Evolutionary conservation across 2,888 invertebrate genomes (phyloP), one percentile per base, ranked within the genome.

Genomic region (Caenorhabditis wallacei): DNA sequence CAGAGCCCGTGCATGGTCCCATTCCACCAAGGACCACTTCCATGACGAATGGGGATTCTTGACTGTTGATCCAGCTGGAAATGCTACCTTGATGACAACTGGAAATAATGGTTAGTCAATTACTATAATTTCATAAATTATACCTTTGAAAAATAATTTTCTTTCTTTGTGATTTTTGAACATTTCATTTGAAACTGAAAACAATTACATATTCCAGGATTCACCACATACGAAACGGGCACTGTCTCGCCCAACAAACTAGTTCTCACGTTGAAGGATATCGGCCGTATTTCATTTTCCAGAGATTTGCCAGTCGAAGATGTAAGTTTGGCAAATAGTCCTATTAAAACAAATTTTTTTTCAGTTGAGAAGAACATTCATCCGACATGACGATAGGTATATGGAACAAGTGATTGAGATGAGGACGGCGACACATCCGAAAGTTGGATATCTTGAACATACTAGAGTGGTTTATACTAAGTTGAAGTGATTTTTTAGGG

Each of bases 1-100:
- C 75, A 92, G 92, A 40, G 92, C 92, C 24, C 88, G 91, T 57
- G 91, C 92, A 5, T 92, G 92, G 92, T 92, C 92, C 2, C 92
- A 92, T 80, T 91, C 92, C 57, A 92, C 92, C n/a, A 92, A 92
- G 80, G 92, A 92, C 70, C 92, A 92, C 76, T 92, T 92, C 83
- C 92, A 92, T 84, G 92, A 92, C 72, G 92, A 92, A 81, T 92
- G 91, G 91, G 92, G 92, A 72, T 92, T 90, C 87, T 69, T 92
- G 51, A 92, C 92, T 0, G 90, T 89, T 10, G 91, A 92, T 69
- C 83, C 84, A 61, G 84, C 82, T 57, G 92, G 92, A 71, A 92
- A 92, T 71, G 91, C 90, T 7, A 92, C 92, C 16, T 84, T 92
- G 30, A 92, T 92, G 92, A 92, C 92, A 7, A 86, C 92, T 7